Conservation (phyloP, 2,888 invertebrate species). For the Pandemis cinnamomeana region DNA sequence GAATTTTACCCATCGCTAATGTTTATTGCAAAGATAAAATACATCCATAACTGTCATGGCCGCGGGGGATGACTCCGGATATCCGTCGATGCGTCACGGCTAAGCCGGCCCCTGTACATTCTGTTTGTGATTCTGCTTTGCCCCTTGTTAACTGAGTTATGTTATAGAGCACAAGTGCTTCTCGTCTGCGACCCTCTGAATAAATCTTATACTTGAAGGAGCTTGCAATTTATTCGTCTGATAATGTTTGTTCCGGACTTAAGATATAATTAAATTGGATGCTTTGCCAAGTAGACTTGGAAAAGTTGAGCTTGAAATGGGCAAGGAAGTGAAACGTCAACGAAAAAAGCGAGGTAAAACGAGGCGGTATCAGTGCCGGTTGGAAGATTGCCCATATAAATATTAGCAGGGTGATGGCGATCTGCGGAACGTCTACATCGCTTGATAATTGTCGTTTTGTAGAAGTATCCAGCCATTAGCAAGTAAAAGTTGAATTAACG, state of each 20-base stretch:
- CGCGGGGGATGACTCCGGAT: conserved; percentile 63
- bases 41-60: conserved; percentile 75
- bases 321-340: conserved; percentile 14
- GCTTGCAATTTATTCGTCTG: conserved; percentile 45
- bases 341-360: background rate
- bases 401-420: conserved; percentile 20
- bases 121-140: conserved; percentile 66
- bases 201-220: conserved; percentile 71
- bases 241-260: conserved; percentile 41
- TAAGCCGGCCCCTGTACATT: conserved; percentile 58
- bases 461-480: background rate
- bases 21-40: conserved; percentile 63
- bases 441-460: background rate
- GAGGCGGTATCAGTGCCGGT: conserved; percentile 22
- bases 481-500: background rate
- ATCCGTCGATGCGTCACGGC: conserved; percentile 75
- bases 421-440: background rate
- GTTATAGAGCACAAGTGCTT: conserved; percentile 71
- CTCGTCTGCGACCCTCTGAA: conserved; percentile 70
- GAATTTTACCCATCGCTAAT: conserved; percentile 48
- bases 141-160: conserved; percentile 74
- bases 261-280: conserved; percentile 28
- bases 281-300: conserved; percentile 1
- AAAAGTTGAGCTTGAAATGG: background rate
- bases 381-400: conserved; percentile 38